Evolutionary conservation across 2,797 vertebrate genomes (phyloP).

Genomic region (Alauda arvensis): DNA sequence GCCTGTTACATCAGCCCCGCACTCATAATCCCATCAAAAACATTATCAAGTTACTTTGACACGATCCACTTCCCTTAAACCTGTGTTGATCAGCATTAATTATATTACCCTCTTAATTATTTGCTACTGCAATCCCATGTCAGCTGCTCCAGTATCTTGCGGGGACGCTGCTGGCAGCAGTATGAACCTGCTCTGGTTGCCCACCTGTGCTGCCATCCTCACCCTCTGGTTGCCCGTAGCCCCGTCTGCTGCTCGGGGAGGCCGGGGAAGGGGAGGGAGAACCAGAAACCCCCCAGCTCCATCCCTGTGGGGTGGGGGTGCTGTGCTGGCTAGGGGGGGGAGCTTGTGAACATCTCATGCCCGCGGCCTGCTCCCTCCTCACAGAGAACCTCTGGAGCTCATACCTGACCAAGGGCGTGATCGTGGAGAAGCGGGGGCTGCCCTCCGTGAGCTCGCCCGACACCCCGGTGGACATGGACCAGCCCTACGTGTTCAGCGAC

Average conservation of each 20-base stretch:
- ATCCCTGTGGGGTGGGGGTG: not conserved
- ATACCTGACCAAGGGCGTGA: constrained; percentile 86
- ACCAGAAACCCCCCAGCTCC: rapidly evolving
- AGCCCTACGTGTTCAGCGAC: constrained; percentile 91
- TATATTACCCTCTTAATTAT: constrained; percentile 65
- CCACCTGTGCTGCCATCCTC: not conserved
- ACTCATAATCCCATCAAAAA: constrained; percentile 60
- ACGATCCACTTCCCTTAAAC: constrained; percentile 61
- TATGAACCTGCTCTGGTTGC: not conserved
- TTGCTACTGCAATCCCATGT: constrained; percentile 35
- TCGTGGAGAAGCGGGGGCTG: constrained; percentile 76
- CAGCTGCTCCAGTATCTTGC: constrained; percentile 28
- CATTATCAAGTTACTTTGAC: constrained; percentile 60
- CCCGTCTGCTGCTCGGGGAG: not conserved
- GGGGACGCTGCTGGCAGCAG: not conserved
- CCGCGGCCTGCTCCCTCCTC: rapidly evolving
- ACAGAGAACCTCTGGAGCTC: constrained; percentile 90
- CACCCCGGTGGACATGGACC: constrained; percentile 75
- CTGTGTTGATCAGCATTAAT: constrained; percentile 63
- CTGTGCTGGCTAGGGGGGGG: rapidly evolving
- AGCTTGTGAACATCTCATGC: not conserved
- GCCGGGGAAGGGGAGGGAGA: not conserved
- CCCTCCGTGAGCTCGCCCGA: constrained; percentile 68
- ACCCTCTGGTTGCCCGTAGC: rapidly evolving
- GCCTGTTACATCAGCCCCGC: constrained; percentile 51